Evolutionary conservation across 1,140 invertebrate species (phyloP).

Genomic region (Ceratosolen solmsi): DNA sequence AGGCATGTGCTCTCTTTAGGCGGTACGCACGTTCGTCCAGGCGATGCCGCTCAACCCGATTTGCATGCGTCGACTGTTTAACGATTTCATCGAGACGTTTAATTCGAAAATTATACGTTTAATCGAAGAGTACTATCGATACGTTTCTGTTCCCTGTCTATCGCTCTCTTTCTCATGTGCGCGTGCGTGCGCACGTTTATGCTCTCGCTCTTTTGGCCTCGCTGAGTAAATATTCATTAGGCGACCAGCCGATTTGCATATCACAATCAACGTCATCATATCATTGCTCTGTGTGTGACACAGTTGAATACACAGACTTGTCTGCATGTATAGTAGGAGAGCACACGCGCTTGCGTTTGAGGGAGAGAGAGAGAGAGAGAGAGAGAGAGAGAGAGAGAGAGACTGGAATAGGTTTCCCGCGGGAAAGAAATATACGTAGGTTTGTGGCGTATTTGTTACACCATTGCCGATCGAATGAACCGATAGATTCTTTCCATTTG

Average conservation of each 20-base stretch:
- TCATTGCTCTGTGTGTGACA: neutral
- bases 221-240: constrained; percentile 42
- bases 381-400: constrained; percentile 2
- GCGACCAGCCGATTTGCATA: constrained; percentile 30
- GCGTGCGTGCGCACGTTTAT: neutral
- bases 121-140: constrained; percentile 65
- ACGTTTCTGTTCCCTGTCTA: constrained; percentile 39
- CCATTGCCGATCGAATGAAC: constrained; percentile 6
- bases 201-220: constrained; percentile 5
- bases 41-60: constrained; percentile 42
- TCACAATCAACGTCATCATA: constrained; percentile 45
- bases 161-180: constrained; percentile 50
- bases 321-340: neutral
- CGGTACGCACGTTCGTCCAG: neutral
- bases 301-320: neutral
- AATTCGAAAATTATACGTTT: constrained; percentile 73
- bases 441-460: constrained; percentile 14
- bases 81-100: constrained; percentile 65
- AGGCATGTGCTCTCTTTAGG: neutral
- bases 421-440: neutral
- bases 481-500: neutral
- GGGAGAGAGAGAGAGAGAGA: constrained; percentile 6
- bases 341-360: neutral
- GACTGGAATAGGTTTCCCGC: neutral
- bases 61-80: constrained; percentile 66